phyloP scores from a whole-genome alignment of 2,797 vertebrate genomes.

The Falco concolor region DNA sequence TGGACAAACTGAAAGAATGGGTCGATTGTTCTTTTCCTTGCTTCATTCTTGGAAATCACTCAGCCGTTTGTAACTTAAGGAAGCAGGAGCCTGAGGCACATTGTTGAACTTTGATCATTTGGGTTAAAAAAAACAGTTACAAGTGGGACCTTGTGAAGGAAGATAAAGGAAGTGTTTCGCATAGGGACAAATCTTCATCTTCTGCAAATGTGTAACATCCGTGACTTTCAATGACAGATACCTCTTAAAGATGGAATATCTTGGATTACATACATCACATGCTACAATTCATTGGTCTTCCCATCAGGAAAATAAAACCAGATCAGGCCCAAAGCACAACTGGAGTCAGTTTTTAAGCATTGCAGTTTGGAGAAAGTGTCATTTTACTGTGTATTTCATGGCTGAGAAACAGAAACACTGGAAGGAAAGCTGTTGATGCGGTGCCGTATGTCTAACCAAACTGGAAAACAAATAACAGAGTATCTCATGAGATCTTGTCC shows the following conservation, averaged over 20 bases:
- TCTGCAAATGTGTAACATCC: not conserved
- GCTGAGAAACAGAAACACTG: constrained; percentile 10
- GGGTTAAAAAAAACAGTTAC: not conserved
- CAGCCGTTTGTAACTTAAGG: not conserved
- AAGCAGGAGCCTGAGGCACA: not conserved
- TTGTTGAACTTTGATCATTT: not conserved
- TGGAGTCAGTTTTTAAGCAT: not conserved
- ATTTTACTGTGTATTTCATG: constrained; percentile 6
- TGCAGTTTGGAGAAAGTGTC: not conserved
- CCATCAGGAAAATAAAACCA: not conserved
- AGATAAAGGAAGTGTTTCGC: not conserved
- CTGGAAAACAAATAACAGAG: not conserved
- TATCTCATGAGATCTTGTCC: not conserved
- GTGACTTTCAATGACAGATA: not conserved
- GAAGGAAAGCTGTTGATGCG: constrained; percentile 1
- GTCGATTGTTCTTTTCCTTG: not conserved
- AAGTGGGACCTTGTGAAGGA: not conserved
- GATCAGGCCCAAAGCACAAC: not conserved
- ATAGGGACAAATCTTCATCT: not conserved
- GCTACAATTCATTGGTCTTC: not conserved
- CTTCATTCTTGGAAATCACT: not conserved
- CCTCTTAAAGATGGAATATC: not conserved
- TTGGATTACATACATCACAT: not conserved
- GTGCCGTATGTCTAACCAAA: not conserved
- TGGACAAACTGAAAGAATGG: not conserved